A percentile compares a stretch with the other conserved stretches of the same genome.
phyloP scores from a whole-genome alignment of 2,888 invertebrate species.

The Sesamia inferens region DNA sequence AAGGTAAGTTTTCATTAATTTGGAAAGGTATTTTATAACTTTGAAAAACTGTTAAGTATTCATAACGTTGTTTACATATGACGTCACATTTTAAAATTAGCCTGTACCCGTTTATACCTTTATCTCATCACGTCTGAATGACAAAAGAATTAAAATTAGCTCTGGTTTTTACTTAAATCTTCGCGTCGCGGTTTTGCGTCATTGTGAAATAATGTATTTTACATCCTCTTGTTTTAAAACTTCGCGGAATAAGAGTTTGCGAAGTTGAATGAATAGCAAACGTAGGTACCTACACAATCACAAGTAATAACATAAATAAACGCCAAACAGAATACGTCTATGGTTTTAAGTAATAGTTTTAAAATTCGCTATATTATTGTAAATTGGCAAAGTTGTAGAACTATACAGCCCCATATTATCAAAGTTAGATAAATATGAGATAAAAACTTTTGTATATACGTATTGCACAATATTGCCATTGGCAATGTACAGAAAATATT shows the following conservation, averaged over 20 bases:
- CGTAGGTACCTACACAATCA: neutral
- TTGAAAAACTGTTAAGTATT: constrained; percentile 1
- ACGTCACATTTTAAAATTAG: constrained; percentile 75
- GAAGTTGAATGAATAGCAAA: constrained; percentile 14
- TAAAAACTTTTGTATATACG: neutral
- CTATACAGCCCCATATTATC: neutral
- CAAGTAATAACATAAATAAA: neutral
- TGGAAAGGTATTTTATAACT: constrained; percentile 40
- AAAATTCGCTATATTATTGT: neutral
- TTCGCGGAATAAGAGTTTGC: constrained; percentile 21
- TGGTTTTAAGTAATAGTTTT: neutral
- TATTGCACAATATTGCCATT: constrained; percentile 37
- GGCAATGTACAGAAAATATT: neutral
- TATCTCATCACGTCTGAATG: constrained; percentile 41
- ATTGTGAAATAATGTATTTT: constrained; percentile 19
- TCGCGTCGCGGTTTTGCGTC: constrained; percentile 23
- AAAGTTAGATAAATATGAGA: neutral
- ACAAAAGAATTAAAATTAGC: constrained; percentile 58
- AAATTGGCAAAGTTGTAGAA: neutral
- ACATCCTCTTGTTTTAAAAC: constrained; percentile 18
- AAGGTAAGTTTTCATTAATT: constrained; percentile 89
- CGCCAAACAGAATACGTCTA: neutral
- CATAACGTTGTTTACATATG: constrained; percentile 75
- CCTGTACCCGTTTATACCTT: constrained; percentile 36
- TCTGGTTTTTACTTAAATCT: constrained; percentile 18